Evolutionary conservation across 2,113 vertebrate species (phyloP), one percentile per base, ranked within the genome.

Genomic region (Notarius lentiginosus): DNA sequence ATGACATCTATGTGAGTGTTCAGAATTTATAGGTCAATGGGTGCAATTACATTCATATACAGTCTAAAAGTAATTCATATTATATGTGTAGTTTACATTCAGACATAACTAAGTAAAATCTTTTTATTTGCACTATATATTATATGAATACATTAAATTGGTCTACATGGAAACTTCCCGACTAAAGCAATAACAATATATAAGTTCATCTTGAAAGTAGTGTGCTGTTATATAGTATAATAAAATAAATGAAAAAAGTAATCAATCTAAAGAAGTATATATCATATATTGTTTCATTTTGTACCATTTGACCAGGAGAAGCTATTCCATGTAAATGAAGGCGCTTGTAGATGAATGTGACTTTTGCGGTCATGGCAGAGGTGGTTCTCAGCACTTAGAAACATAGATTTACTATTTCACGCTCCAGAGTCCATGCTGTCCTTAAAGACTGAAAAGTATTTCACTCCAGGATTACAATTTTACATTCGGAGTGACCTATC

Each of bases 401-500:
- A 94, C 92, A 94, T 92, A 94, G 93, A 93, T 92, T 94, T 95
- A 93, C 93, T 93, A 94, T 94, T 94, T 95, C 94, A 94, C 92
- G 92, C 94, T 94, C 93, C 94, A 94, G 92, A 92, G 92, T 95
- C 90, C 93, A 90, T 92, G 93, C 91, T 93, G 94, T 95, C 94
- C 92, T 92, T 92, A 93, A 93, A 94, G 92, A 94, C 92, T 92
- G 89, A 90, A 90, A 94, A 91, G 93, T 93, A 94, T 95, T 94
- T 93, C 93, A 91, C 89, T 83, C 92, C 92, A 92, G 93, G 94
- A 94, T 95, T 95, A 94, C 91, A 93, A 93, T 94, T 93, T 92
- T 92, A 93, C 90, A 91, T 92, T 90, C 89, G 87, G 90, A 93
- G 90, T 87, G 89, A 88, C 89, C 89, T 90, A 88, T 88, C 87